Evolutionary conservation across 37 sponge, comb jelly and placozoan genomes (phyloP), one percentile per base, ranked within the genome.

Genomic region (Halisarca cf. caerulea): DNA sequence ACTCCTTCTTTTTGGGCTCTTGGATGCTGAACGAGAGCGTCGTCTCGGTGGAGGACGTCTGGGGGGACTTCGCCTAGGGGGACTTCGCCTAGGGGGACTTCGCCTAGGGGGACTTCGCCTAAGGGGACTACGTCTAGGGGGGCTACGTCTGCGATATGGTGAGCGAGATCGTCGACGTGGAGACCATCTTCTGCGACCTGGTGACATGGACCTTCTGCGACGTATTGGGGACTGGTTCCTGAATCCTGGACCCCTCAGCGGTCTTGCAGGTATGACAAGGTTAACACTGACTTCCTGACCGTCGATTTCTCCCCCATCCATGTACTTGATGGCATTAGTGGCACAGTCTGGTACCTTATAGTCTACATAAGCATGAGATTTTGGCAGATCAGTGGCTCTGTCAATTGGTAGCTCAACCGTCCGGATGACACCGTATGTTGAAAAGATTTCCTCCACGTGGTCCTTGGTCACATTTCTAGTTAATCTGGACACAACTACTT

Each of bases 281-380:
- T 88, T 83, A 2, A 88, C 91, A 0, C 57, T 41, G 0, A 96
- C 89, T 28, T 83, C 62, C 33, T 91, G 89, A 0, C 96, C 96
- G 80, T 96, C 96, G 11, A 96, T 34, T 88, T 90, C 90, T 0
- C 89, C 96, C 28, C 89, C 91, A 73, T 96, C 85, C 91, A 96
- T 90, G 86, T 86, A 88, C 36, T 90, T 90, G 45, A 93, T 37
- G 20, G 91, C 91, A 33, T 77, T 74, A 21, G 80, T 45, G 3
- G 94, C 96, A 41, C 87, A 59, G 20, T 82, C 87, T 5, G 85
- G 64, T 23, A 32, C 47, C 20, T 93, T 88, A 80, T 62, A 96
- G 8, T 96, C 94, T 7, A 96, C 83, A 81, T 93, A 96, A 55
- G 89, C 96, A 81, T 85, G 84, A 33, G 94, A 94, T 60, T 91